Percentiles rank a stretch among this genome's conserved stretches.
phyloP scores from a whole-genome alignment of 1,140 invertebrate species.

The Melitaea cinxia region DNA sequence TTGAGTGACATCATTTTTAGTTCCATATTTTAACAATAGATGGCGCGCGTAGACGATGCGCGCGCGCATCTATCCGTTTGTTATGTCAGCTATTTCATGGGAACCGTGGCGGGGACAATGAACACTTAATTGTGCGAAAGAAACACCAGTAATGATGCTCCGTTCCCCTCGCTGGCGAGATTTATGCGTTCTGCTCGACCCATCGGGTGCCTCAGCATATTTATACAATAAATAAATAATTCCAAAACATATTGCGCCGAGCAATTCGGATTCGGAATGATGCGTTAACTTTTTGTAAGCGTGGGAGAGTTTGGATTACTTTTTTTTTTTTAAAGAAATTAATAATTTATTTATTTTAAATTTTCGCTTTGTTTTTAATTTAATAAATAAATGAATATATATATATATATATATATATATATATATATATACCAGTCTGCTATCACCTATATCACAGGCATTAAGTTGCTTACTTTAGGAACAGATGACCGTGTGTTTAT shows the following conservation, averaged over 20 bases:
- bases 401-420: too few species aligned
- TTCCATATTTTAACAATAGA: conserved; percentile 56
- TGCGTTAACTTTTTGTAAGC: conserved; percentile 61
- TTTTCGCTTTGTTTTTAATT: too few species aligned
- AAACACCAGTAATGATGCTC: conserved; percentile 71
- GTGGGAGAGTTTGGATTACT: conserved; percentile 55
- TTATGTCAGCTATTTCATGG: conserved; percentile 75
- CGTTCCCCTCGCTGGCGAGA: conserved; percentile 52
- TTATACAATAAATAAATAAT: conserved; percentile 74
- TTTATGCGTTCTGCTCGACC: conserved; percentile 71
- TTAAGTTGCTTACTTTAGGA: too few species aligned
- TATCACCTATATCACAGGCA: too few species aligned
- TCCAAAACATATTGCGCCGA: conserved; percentile 71
- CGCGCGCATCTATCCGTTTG: conserved; percentile 55
- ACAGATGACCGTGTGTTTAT: too few species aligned
- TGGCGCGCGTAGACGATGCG: conserved; percentile 52
- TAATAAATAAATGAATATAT: too few species aligned
- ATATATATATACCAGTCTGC: too few species aligned
- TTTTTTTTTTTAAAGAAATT: conserved; percentile 10
- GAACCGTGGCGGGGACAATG: conserved; percentile 72
- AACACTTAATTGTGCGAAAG: conserved; percentile 76
- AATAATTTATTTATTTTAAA: conserved; percentile 1
- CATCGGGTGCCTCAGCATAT: conserved; percentile 66
- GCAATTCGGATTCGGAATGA: conserved; percentile 51
- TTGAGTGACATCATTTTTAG: conserved; percentile 68